These are phyloP conservation scores for Prunella fulvescens DNA, from an alignment of 2,113 vertebrate genomes.

Conservation along the genomic window DNA sequence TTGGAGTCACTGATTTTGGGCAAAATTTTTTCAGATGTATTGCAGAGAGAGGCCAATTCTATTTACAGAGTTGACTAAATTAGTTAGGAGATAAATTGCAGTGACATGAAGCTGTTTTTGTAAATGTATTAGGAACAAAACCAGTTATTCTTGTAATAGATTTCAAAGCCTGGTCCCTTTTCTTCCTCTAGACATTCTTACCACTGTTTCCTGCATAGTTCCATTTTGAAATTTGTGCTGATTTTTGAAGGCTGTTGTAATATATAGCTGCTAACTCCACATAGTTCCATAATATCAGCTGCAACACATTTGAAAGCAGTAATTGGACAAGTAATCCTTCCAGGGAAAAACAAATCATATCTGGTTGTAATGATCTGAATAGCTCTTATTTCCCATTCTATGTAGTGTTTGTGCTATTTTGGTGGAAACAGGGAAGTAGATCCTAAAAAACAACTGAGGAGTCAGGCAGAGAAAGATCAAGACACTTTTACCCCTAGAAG, in stretches of 20 bases:
- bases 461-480: not conserved
- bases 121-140: not conserved
- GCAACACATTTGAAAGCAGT: slow-evolving; percentile 43
- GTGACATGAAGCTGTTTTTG: not conserved
- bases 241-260: not conserved
- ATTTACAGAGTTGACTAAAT: not conserved
- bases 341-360: not conserved
- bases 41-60: not conserved
- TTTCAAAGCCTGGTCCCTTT: not conserved
- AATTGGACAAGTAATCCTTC: slow-evolving; percentile 20
- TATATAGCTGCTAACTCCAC: not conserved
- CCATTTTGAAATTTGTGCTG: slow-evolving; percentile 11
- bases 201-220: not conserved
- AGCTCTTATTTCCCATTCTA: not conserved
- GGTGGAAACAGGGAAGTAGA: not conserved
- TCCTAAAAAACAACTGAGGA: not conserved
- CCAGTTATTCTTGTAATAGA: not conserved
- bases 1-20: not conserved
- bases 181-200: not conserved
- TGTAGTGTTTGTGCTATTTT: slow-evolving; percentile 10
- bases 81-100: not conserved
- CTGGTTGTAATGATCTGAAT: not conserved
- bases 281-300: slow-evolving; percentile 14
- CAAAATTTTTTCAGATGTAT: not conserved
- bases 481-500: not conserved